Conservation (phyloP, 2,113 vertebrate species). For the Hiodon alosoides region DNA sequence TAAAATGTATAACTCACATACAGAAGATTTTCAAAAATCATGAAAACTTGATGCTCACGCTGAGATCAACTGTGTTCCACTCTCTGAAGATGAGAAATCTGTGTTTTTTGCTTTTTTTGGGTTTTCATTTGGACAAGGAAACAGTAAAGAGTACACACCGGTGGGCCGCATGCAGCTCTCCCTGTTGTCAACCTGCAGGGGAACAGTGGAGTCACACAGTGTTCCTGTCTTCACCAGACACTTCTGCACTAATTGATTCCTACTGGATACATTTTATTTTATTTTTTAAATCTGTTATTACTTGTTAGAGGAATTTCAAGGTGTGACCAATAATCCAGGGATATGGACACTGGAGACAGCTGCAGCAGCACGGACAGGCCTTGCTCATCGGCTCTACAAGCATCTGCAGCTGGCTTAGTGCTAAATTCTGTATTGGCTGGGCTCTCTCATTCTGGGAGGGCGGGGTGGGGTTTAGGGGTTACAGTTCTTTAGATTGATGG, state of each 20-base stretch:
- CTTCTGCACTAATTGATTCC: constrained; percentile 42
- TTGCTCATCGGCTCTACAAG: neutral
- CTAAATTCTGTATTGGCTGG: neutral
- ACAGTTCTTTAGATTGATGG: too few relatives aligned
- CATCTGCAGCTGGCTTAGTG: neutral
- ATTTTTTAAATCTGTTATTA: constrained; percentile 39
- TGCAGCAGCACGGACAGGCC: constrained; percentile 38
- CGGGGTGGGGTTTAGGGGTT: too few relatives aligned
- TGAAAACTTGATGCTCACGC: constrained; percentile 61
- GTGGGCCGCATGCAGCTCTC: constrained; percentile 23
- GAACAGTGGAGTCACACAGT: constrained; percentile 11
- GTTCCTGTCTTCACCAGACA: constrained; percentile 18
- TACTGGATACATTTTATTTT: constrained; percentile 33
- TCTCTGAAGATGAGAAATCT: constrained; percentile 38
- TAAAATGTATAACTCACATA: neutral
- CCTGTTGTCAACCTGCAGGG: constrained; percentile 23
- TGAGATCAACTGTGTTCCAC: constrained; percentile 48
- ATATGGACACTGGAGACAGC: constrained; percentile 32
- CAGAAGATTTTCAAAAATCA: neutral
- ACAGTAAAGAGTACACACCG: constrained; percentile 19
- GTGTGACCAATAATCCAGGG: constrained; percentile 47
- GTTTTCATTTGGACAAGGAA: constrained; percentile 37
- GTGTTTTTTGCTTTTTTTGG: constrained; percentile 45
- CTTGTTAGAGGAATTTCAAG: constrained; percentile 38
- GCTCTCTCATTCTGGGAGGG: neutral